Percentiles rank a stretch among this genome's conserved stretches.
These are phyloP conservation scores for Ariopsis seemanni DNA, from an alignment of 2,113 vertebrate genomes.

Conservation along the genomic window DNA sequence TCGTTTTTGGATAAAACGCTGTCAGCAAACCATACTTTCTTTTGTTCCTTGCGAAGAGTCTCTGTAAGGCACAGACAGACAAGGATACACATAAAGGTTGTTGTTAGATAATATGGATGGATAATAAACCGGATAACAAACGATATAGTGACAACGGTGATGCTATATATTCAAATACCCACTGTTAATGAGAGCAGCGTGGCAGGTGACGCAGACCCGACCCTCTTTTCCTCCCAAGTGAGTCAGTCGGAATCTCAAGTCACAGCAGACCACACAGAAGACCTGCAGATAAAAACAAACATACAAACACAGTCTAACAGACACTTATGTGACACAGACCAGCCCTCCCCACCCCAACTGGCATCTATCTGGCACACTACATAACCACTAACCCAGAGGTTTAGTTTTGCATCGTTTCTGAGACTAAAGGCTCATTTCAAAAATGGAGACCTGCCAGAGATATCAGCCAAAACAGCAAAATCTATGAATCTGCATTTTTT, in stretches of 20 bases:
- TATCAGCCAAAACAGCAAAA: not conserved
- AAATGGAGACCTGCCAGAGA: not conserved
- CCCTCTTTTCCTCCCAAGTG: constrained; percentile 97
- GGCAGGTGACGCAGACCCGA: constrained; percentile 93
- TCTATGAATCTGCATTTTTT: not conserved
- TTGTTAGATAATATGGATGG: not conserved
- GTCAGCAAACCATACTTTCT: constrained; percentile 97
- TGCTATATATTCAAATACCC: constrained; percentile 58
- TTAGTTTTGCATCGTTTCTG: not conserved
- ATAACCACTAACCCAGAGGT: not conserved
- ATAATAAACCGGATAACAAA: not conserved
- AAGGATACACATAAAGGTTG: not conserved
- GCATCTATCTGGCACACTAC: not conserved
- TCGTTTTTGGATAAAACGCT: constrained; percentile 85
- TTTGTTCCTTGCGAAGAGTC: constrained; percentile 81
- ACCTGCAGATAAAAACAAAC: constrained; percentile 72
- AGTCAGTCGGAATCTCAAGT: constrained; percentile 87
- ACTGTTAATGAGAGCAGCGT: constrained; percentile 91
- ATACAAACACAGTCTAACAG: not conserved
- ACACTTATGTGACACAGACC: not conserved
- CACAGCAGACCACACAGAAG: constrained; percentile 93
- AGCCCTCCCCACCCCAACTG: not conserved
- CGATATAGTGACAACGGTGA: not conserved
- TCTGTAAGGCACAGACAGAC: constrained; percentile 53
- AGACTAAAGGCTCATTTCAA: not conserved